These are phyloP conservation scores for Pomatostomus ruficeps DNA, from an alignment of 2,113 vertebrate genomes.

Conservation along the genomic window DNA sequence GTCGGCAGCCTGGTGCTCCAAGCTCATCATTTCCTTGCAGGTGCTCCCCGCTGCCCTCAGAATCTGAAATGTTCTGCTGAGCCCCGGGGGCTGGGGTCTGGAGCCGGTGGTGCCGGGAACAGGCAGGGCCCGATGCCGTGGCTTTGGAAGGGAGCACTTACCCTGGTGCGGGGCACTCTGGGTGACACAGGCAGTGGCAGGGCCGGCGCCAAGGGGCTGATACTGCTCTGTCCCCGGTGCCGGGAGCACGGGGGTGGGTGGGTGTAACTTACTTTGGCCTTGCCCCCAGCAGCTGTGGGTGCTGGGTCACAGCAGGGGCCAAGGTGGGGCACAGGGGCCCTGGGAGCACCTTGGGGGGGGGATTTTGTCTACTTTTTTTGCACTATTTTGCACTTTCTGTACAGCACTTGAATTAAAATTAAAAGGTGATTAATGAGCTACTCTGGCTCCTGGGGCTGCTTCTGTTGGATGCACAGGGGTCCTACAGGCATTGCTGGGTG, in stretches of 20 bases:
- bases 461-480: background rate
- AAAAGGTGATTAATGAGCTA: constrained; percentile 23
- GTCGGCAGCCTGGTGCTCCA: background rate
- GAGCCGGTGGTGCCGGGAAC: fast-evolving
- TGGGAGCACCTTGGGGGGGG: background rate
- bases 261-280: background rate
- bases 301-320: fast-evolving
- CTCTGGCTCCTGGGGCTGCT: background rate
- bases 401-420: constrained; percentile 25
- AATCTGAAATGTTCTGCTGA: background rate
- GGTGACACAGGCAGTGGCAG: background rate
- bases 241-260: background rate
- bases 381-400: constrained; percentile 16
- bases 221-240: fast-evolving
- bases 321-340: background rate
- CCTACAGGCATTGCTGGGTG: fast-evolving
- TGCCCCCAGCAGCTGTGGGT: fast-evolving
- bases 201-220: fast-evolving
- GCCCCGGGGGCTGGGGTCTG: fast-evolving
- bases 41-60: background rate
- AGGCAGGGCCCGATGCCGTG: fast-evolving
- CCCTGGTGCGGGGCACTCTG: background rate
- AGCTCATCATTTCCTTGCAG: background rate
- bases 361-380: background rate
- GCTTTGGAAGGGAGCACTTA: background rate